These are phyloP conservation scores for Arctopsyche grandis DNA, from an alignment of 1,140 invertebrate species.

Conservation along the genomic window DNA sequence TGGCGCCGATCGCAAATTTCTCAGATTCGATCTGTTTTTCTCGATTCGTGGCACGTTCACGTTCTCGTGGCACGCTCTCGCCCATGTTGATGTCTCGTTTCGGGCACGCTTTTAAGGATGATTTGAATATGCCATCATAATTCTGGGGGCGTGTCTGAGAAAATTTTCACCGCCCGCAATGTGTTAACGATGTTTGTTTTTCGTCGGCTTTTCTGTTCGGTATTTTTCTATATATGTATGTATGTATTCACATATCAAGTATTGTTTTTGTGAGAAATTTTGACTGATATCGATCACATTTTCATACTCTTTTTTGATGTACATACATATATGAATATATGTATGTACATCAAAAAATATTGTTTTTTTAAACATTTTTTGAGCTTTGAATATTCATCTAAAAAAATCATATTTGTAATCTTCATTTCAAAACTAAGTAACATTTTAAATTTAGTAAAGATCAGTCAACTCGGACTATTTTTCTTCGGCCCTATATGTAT, in stretches of 20 bases:
- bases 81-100: conserved; percentile 12
- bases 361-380: too few relatives aligned
- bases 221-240: background rate
- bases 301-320: too few relatives aligned
- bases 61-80: background rate
- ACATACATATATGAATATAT: too few relatives aligned
- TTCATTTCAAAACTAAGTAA: too few relatives aligned
- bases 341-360: too few relatives aligned
- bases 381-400: too few relatives aligned
- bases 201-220: background rate
- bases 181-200: background rate
- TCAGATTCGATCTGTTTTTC: background rate
- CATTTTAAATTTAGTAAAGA: too few relatives aligned
- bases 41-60: background rate
- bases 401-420: too few relatives aligned
- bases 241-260: background rate
- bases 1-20: background rate
- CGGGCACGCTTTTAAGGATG: background rate
- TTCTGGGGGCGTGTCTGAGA: background rate
- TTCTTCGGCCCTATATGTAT: too few relatives aligned
- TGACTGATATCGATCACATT: too few relatives aligned
- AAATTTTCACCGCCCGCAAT: background rate
- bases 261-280: background rate
- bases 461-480: too few relatives aligned
- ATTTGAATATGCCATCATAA: background rate